Evolutionary conservation across 2,797 vertebrate genomes (phyloP), one percentile per base, ranked within the genome.

Genomic region (Brachymystax lenok): DNA sequence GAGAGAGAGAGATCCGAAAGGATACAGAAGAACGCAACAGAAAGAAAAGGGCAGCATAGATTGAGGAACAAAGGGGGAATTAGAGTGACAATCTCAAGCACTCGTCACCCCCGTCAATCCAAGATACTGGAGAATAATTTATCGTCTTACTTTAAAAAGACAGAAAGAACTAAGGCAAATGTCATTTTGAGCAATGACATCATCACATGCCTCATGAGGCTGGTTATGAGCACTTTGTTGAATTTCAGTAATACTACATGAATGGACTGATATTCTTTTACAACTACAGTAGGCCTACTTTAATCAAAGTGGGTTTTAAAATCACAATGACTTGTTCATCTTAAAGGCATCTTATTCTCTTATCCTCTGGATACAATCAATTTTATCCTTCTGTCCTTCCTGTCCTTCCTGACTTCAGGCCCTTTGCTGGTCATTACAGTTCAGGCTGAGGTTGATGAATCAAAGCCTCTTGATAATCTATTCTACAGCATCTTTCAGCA

Each of bases 71-170:
- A 33, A 8, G 2, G 17, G 66, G 28, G 27, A 30, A 19, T 79
- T 72, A 81, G 21, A 63, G 33, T n/a, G 66, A 74, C 21, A 83
- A 54, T 74, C 83, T 78, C 56, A 61, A 21, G 24, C 59, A 27
- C 19, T 61, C 50, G 33, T 80, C 76, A 79, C 35, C 40, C 35
- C 30, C 46, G 27, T 66, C 28, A 66, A 66, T 3, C 27, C 72
- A 46, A 61, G 19, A 61, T 73, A 35, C 51, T 73, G 71, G 16
- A 33, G 52, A 74, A 35, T 69, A 56, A 51, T 61, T 67, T 3
- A 28, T 28, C 4, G 13, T 67, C 56, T 21, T n/a, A 61, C 52
- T 19, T 16, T 56, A 19, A 56, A 19, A 21, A 61, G 59, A 27
- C 24, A 63, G 40, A 13, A 46, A 10, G n/a, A 63, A 63, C 8